These are phyloP conservation scores for Megaceryle torquata DNA, from an alignment of 2,113 vertebrate genomes.

Conservation along the genomic window DNA sequence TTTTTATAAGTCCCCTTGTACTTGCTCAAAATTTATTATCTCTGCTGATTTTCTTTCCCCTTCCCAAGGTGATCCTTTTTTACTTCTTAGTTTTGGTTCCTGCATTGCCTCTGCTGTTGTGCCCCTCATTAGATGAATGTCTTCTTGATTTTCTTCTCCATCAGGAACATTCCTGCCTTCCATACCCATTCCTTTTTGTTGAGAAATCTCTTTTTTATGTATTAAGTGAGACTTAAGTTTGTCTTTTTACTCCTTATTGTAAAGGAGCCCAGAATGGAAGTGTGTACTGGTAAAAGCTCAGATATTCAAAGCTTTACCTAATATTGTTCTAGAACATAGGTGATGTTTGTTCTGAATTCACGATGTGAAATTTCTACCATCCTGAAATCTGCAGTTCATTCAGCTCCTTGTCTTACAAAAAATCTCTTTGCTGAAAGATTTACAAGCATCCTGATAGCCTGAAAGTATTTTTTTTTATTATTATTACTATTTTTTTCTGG, in stretches of 20 bases:
- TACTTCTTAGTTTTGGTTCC: background rate
- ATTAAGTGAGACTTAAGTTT: background rate
- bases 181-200: background rate
- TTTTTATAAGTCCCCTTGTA: background rate
- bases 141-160: background rate
- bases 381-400: background rate
- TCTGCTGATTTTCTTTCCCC: background rate
- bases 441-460: background rate
- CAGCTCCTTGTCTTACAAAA: background rate
- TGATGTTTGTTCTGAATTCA: background rate
- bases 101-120: background rate
- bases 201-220: background rate
- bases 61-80: background rate
- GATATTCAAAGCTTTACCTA: background rate
- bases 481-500: background rate
- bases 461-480: background rate
- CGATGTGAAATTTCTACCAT: background rate
- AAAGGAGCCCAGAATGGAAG: background rate
- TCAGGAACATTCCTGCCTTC: background rate
- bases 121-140: fast-evolving
- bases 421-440: background rate
- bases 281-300: background rate
- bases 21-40: background rate
- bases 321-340: background rate
- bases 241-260: background rate